Conservation (phyloP, 2,888 invertebrate genomes). For the Chydorus sphaericus region DNA sequence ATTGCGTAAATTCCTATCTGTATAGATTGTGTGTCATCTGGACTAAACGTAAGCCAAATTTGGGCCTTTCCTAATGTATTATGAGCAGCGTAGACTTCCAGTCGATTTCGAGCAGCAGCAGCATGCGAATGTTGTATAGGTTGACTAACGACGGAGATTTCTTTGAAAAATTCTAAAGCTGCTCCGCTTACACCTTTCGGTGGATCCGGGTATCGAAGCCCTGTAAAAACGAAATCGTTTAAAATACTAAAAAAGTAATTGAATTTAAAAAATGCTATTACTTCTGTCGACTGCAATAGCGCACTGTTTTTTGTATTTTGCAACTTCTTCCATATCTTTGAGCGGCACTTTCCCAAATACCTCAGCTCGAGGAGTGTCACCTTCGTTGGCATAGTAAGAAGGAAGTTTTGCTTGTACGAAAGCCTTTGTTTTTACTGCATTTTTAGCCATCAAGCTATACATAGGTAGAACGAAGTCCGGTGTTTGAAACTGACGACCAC, state of each 20-base stretch:
- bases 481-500: too few species aligned
- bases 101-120: neutral
- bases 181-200: neutral
- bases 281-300: neutral
- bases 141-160: neutral
- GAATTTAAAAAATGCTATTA: too few species aligned
- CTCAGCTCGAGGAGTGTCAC: neutral
- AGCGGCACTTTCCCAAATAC: neutral
- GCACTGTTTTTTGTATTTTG: neutral
- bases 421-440: too few species aligned
- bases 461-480: too few species aligned
- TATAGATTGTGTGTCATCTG: neutral
- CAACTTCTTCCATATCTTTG: neutral
- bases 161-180: neutral
- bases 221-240: too few species aligned
- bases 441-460: too few species aligned
- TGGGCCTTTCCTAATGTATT: neutral
- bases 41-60: neutral
- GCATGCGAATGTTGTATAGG: neutral
- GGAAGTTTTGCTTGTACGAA: neutral
- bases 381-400: neutral
- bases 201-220: neutral
- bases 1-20: neutral
- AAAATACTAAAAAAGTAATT: too few species aligned
- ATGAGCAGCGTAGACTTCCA: neutral